These are phyloP conservation scores for Azemiops feae DNA, from an alignment of 2,113 vertebrate species.

Conservation along the genomic window DNA sequence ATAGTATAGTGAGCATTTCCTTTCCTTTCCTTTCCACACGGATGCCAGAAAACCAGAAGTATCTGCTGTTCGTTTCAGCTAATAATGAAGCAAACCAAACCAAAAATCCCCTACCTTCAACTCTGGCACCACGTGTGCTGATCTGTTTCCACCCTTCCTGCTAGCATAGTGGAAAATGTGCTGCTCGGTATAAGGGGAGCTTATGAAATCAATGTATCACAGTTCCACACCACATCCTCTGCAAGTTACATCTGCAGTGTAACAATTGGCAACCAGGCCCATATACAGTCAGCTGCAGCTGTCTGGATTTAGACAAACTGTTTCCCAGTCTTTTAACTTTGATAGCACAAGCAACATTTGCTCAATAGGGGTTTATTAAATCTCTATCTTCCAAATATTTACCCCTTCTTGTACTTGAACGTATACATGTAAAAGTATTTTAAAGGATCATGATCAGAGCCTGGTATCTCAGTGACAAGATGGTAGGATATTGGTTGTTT, in stretches of 20 bases:
- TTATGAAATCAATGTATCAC: background rate
- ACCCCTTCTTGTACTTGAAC: background rate
- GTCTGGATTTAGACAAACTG: background rate
- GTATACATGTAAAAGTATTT: background rate
- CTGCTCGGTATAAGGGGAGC: background rate
- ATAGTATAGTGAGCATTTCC: background rate
- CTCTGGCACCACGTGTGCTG: background rate
- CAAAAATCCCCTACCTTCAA: background rate
- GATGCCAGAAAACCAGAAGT: background rate
- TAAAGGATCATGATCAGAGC: background rate
- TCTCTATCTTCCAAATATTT: background rate
- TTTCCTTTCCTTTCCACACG: background rate
- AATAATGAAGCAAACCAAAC: background rate
- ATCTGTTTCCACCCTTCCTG: background rate
- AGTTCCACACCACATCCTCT: background rate
- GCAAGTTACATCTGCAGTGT: background rate
- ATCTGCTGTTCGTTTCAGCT: background rate
- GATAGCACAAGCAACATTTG: background rate
- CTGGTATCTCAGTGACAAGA: background rate
- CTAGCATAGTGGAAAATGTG: background rate
- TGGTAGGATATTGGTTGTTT: background rate
- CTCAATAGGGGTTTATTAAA: background rate
- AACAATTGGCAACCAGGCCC: background rate
- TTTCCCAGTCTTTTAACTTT: background rate
- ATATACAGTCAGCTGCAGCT: background rate